Evolutionary conservation across 2,797 vertebrate genomes (phyloP).

Genomic region (Cephalopachus bancanus): DNA sequence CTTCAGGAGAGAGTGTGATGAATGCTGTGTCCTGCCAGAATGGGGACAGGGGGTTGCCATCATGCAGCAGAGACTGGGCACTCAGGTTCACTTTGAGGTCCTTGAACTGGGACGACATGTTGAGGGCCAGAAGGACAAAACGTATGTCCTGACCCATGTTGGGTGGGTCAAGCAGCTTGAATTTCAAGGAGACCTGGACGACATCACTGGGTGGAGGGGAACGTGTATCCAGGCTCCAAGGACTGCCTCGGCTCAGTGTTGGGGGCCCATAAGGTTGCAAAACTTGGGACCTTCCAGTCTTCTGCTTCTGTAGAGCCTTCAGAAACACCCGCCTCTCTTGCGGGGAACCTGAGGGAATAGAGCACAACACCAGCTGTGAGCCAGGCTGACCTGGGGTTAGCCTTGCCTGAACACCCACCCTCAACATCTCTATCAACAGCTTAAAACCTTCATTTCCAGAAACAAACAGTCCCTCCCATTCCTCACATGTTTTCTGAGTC

Average conservation of each 20-base stretch:
- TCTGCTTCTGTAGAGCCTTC: constrained; percentile 87
- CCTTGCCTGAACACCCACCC: background rate
- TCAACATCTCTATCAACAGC: background rate
- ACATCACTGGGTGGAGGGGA: constrained; percentile 52
- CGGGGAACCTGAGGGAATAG: constrained; percentile 80
- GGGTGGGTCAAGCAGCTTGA: constrained; percentile 90
- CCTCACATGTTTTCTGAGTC: background rate
- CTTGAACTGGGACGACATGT: constrained; percentile 87
- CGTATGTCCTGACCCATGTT: constrained; percentile 91
- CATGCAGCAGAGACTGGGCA: constrained; percentile 92
- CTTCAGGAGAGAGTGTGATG: constrained; percentile 88
- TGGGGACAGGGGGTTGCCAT: constrained; percentile 88
- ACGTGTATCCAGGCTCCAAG: background rate
- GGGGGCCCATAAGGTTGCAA: background rate
- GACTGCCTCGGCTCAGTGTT: background rate
- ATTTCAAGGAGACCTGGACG: constrained; percentile 86
- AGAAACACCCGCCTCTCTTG: constrained; percentile 88
- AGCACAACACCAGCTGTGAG: background rate
- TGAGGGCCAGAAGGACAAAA: constrained; percentile 90
- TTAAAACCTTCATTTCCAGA: constrained; percentile 29
- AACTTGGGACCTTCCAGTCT: constrained; percentile 24
- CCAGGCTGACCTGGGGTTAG: background rate
- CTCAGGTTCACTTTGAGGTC: constrained; percentile 91
- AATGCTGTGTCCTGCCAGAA: constrained; percentile 90
- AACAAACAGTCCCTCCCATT: background rate